These are phyloP conservation scores for Sebastes trivittatus DNA, from an alignment of 2,797 vertebrate species.

Conservation along the genomic window DNA sequence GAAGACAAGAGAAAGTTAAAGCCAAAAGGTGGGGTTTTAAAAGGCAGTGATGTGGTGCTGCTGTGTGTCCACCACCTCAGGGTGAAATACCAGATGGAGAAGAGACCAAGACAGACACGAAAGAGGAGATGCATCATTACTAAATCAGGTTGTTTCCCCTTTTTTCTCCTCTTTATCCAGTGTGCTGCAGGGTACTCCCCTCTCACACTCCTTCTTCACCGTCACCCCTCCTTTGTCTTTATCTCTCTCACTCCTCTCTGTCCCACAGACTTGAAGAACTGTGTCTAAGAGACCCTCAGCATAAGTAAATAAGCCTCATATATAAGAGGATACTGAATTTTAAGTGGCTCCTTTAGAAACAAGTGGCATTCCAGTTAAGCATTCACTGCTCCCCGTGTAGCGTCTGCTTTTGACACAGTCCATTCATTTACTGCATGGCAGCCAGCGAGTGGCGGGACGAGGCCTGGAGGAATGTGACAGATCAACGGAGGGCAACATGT, in stretches of 20 bases:
- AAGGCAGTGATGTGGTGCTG: slow-evolving; percentile 22
- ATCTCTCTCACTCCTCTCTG: background rate
- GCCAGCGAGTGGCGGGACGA: slow-evolving; percentile 10
- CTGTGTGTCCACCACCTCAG: slow-evolving; percentile 39
- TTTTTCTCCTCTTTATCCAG: slow-evolving; percentile 33
- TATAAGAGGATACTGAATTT: slow-evolving; percentile 37
- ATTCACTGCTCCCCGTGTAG: background rate
- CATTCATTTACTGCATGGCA: slow-evolving; percentile 32
- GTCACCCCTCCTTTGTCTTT: slow-evolving; percentile 17
- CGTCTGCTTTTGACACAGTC: slow-evolving; percentile 23
- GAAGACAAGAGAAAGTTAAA: slow-evolving; percentile 18
- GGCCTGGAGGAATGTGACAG: slow-evolving; percentile 41
- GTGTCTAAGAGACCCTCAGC: slow-evolving; percentile 19
- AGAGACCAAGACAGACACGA: slow-evolving; percentile 15
- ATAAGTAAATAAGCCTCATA: slow-evolving; percentile 44
- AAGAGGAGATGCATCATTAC: slow-evolving; percentile 49
- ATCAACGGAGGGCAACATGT: slow-evolving; percentile 43
- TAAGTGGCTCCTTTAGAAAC: slow-evolving; percentile 40
- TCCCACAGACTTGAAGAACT: background rate
- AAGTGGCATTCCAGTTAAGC: slow-evolving; percentile 32
- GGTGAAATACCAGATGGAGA: slow-evolving; percentile 54
- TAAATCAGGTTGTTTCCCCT: slow-evolving; percentile 51
- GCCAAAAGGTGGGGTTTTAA: slow-evolving; percentile 34
- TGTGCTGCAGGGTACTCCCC: slow-evolving; percentile 38
- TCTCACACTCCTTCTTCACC: slow-evolving; percentile 10